Base-by-base conservation (phyloP, 1,140 invertebrate species). In the Cryptotermes secundus region DNA sequence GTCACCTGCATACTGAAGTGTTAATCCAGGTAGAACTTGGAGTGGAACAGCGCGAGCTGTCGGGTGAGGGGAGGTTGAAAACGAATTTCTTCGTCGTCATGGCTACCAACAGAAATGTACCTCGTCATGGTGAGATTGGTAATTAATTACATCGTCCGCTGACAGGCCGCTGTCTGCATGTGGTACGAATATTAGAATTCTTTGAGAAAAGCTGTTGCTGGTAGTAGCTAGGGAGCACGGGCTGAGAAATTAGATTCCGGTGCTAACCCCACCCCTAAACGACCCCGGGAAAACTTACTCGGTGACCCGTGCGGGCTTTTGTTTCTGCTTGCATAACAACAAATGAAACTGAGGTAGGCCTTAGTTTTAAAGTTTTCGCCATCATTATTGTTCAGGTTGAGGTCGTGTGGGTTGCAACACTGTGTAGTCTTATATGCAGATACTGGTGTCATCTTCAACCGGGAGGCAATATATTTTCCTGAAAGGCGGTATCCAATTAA, bases 121-220 rank as follows among this genome's bases (percentile, higher is more conserved):
- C 59, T 72, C 59, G 59, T 72, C 59, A 72, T 72, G 59, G 59
- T 72, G 59, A 72, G 59, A 72, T 72, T 72, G 59, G 59, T 72
- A 72, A 72, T 72, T 72, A 72, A 72, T 72, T 72, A 72, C 59
- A 31, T 72, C 59, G 59, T 9, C n/a, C 10, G 59, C 59, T 72
- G 59, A 72, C 59, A 72, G 59, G 26, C 59, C n/a, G 59, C 59
- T 72, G 59, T 72, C 59, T 72, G 59, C 59, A 72, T 72, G 59
- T 72, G 59, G 59, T 72, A 72, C 26, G 59, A 72, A 72, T 72
- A 72, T 72, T 72, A 72, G 59, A 72, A 72, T 72, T 72, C 59
- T 72, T 72, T 72, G n/a, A 72, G 59, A 72, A 72, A 72, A 72
- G 16, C 26, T 72, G 59, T 16, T 72, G 59, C 59, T 72, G 59